Percentiles rank a stretch among this genome's conserved stretches.
Conservation (phyloP, 2,113 vertebrate genomes). For the Phalacrocorax brasilianus region DNA sequence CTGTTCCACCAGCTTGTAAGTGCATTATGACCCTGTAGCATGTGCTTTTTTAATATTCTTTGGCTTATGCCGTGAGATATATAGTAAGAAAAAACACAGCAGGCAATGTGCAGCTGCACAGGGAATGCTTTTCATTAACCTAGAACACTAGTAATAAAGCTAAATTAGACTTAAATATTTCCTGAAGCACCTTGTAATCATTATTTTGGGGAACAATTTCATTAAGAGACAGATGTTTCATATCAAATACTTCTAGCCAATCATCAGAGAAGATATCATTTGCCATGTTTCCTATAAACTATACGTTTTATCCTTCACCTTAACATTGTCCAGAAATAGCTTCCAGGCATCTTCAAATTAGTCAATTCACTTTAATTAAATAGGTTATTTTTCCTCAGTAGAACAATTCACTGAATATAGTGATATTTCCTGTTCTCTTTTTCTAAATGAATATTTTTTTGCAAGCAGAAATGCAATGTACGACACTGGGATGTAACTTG, state of each 20-base stretch:
- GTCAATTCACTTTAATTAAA: neutral
- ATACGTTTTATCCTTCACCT: neutral
- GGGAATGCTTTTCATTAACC: slow-evolving; percentile 46
- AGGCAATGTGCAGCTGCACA: neutral
- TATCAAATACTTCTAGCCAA: neutral
- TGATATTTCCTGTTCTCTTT: neutral
- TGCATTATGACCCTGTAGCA: neutral
- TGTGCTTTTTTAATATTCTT: neutral
- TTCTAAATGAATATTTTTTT: neutral
- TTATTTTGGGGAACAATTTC: slow-evolving; percentile 11
- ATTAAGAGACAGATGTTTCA: neutral
- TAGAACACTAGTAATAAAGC: slow-evolving; percentile 20
- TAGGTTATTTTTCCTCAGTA: neutral
- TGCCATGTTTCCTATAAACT: neutral
- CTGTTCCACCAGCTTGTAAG: neutral
- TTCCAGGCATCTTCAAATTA: slow-evolving; percentile 12
- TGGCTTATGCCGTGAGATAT: neutral
- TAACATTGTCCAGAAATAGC: slow-evolving; percentile 1
- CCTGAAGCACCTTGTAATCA: slow-evolving; percentile 34
- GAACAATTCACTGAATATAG: neutral
- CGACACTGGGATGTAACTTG: neutral
- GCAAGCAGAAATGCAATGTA: neutral
- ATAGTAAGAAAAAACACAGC: neutral
- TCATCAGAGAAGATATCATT: neutral
- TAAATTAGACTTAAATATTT: slow-evolving; percentile 48